phyloP scores from a whole-genome alignment of 2,113 vertebrate genomes.

The Anguilla rostrata region DNA sequence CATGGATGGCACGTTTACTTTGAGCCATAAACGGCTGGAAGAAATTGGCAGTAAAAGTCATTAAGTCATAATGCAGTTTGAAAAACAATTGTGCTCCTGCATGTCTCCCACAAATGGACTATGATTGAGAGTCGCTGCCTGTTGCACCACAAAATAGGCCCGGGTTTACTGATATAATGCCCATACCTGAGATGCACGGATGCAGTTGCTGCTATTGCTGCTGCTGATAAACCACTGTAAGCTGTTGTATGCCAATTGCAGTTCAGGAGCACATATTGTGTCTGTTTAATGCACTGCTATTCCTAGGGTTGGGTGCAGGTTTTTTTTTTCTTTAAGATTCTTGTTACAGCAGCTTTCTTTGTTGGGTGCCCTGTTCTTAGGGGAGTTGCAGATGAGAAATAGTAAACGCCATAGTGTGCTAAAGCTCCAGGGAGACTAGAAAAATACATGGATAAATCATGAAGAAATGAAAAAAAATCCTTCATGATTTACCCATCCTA shows the following conservation, averaged over 20 bases:
- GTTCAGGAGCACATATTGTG: background rate
- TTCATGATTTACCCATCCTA: background rate
- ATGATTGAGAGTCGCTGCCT: background rate
- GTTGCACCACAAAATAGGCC: background rate
- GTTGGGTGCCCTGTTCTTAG: background rate
- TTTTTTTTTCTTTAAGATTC: background rate
- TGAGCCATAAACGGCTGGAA: background rate
- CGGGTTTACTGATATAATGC: background rate
- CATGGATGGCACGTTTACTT: background rate
- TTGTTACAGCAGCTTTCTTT: background rate
- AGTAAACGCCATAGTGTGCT: background rate
- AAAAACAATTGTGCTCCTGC: background rate
- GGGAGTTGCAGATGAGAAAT: background rate
- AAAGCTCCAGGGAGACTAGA: background rate
- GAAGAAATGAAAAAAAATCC: background rate
- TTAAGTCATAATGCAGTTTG: constrained; percentile 2
- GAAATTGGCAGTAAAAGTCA: background rate
- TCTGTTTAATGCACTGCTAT: background rate
- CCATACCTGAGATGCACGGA: background rate
- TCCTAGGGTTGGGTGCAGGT: background rate
- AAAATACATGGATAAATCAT: background rate
- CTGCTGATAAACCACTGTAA: background rate
- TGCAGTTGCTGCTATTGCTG: background rate
- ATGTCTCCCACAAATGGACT: background rate
- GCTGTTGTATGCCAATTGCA: background rate